Evolutionary conservation across 2,888 invertebrate species (phyloP).

Genomic region (Automeris io): DNA sequence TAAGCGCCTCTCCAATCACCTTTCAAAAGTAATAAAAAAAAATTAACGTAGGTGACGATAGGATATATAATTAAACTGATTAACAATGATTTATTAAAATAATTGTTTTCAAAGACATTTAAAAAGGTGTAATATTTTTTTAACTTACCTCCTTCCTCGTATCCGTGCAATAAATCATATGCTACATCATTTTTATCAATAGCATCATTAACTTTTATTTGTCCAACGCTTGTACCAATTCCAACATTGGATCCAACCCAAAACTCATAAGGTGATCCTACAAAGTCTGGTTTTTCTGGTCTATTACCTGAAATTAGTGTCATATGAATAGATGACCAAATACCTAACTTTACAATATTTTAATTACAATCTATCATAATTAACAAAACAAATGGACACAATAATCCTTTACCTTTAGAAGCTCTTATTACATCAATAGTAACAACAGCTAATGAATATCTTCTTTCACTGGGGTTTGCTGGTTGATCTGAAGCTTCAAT

Average conservation of each 20-base stretch:
- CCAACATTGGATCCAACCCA: slow-evolving; percentile 93
- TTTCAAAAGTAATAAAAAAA: too few species aligned
- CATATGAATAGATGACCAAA: too few species aligned
- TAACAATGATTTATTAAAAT: too few species aligned
- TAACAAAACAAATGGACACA: background rate
- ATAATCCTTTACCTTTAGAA: slow-evolving; percentile 62
- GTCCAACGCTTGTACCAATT: slow-evolving; percentile 90
- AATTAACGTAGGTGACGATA: too few species aligned
- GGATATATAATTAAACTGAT: too few species aligned
- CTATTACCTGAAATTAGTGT: slow-evolving; percentile 68
- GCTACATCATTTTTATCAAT: slow-evolving; percentile 81
- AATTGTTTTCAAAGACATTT: background rate
- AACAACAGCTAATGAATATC: slow-evolving; percentile 90
- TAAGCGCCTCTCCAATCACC: too few species aligned
- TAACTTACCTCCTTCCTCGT: slow-evolving; percentile 86
- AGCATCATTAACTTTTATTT: slow-evolving; percentile 85
- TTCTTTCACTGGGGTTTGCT: slow-evolving; percentile 87
- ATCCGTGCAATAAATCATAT: slow-evolving; percentile 89
- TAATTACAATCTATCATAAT: background rate
- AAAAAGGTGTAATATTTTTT: background rate
- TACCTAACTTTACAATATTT: too few species aligned
- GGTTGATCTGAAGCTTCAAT: slow-evolving; percentile 92
- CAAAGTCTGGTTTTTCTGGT: slow-evolving; percentile 83
- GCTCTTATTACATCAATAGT: slow-evolving; percentile 84
- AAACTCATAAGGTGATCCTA: slow-evolving; percentile 92